These are phyloP conservation scores for Drosophila nikananu DNA, from an alignment of 1,140 invertebrate genomes.

Conservation along the genomic window DNA sequence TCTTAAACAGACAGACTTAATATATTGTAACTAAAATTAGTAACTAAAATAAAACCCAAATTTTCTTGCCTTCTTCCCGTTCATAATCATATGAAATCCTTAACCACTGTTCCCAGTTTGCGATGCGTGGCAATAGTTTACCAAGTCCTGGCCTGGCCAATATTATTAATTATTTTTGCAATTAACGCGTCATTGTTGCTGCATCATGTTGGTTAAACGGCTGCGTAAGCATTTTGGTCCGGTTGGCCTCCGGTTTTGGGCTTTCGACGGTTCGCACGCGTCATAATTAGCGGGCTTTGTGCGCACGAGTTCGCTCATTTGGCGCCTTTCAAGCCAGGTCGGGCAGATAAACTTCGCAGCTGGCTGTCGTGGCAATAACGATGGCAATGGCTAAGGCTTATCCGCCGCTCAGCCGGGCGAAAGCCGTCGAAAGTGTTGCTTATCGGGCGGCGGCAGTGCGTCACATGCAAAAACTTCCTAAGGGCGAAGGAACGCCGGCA, in stretches of 20 bases:
- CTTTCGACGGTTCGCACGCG: constrained; percentile 60
- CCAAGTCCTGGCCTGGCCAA: constrained; percentile 12
- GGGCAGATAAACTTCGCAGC: constrained; percentile 47
- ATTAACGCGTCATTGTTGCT: constrained; percentile 81
- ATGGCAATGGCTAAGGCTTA: constrained; percentile 41
- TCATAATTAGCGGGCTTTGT: constrained; percentile 78
- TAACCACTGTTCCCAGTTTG: constrained; percentile 11
- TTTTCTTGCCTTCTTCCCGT: neutral
- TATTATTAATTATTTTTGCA: constrained; percentile 83
- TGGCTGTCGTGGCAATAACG: constrained; percentile 11
- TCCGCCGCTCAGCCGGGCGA: constrained; percentile 47
- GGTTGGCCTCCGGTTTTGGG: constrained; percentile 20
- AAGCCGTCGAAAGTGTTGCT: constrained; percentile 68
- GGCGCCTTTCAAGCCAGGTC: constrained; percentile 54
- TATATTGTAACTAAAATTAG: neutral
- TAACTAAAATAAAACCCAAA: neutral
- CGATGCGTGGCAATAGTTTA: constrained; percentile 47
- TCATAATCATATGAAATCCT: neutral
- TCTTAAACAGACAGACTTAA: neutral
- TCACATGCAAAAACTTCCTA: constrained; percentile 74
- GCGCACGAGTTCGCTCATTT: constrained; percentile 57
- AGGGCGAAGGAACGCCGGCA: neutral
- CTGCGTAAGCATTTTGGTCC: constrained; percentile 63
- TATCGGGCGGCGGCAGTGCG: constrained; percentile 66
- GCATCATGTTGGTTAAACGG: constrained; percentile 71